A percentile compares a stretch with the other conserved stretches of the same genome.
These are phyloP conservation scores for Channa striata DNA, from an alignment of 2,797 vertebrate genomes.

Conservation along the genomic window DNA sequence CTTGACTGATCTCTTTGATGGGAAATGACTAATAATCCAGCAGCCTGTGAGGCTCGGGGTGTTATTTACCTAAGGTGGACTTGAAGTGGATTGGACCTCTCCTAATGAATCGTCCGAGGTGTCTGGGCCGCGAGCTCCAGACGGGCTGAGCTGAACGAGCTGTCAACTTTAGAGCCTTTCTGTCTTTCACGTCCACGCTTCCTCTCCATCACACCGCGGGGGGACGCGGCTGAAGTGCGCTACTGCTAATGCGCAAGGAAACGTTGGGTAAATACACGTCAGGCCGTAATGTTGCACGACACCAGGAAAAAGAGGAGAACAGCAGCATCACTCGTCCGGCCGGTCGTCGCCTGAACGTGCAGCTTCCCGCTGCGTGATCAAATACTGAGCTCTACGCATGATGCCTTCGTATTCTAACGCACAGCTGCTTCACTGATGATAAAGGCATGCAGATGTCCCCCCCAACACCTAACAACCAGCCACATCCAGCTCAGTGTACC, in stretches of 20 bases:
- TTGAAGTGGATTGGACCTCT: constrained; percentile 63
- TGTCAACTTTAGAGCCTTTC: constrained; percentile 82
- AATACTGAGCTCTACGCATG: constrained; percentile 4
- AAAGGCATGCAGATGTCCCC: constrained; percentile 11
- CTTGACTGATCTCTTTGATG: constrained; percentile 20
- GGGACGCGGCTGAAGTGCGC: background rate
- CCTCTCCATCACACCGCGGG: constrained; percentile 47
- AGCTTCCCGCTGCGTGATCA: constrained; percentile 29
- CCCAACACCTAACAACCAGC: background rate
- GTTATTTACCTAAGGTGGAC: constrained; percentile 50
- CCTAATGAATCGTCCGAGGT: constrained; percentile 73
- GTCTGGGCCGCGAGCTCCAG: constrained; percentile 72
- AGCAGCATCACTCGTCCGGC: background rate
- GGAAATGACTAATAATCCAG: constrained; percentile 27
- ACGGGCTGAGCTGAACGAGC: constrained; percentile 65
- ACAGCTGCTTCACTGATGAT: constrained; percentile 17
- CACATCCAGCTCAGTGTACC: constrained; percentile 19
- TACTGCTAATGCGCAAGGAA: background rate
- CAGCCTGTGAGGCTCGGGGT: constrained; percentile 18
- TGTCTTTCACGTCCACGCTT: constrained; percentile 77
- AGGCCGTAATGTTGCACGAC: background rate
- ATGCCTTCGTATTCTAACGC: constrained; percentile 1
- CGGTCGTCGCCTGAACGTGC: background rate
- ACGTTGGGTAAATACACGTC: constrained; percentile 1
- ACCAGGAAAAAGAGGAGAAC: background rate